phyloP scores from a whole-genome alignment of 2,888 invertebrate species.

The Acanthosepion lycidas region DNA sequence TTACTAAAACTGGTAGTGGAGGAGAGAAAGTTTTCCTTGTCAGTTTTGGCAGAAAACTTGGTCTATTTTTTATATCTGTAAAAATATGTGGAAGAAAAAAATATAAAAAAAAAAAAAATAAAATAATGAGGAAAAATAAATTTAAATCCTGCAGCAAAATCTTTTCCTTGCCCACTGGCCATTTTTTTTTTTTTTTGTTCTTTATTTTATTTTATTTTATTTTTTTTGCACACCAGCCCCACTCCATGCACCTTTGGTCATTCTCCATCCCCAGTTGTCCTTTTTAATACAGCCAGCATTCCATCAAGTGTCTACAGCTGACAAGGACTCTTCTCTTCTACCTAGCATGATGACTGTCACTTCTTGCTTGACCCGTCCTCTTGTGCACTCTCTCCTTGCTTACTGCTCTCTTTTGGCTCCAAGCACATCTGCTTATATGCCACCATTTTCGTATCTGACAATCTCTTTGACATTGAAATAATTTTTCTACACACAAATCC shows the following conservation, averaged over 20 bases:
- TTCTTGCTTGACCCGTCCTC: neutral
- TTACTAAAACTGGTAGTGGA: neutral
- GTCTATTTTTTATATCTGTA: constrained; percentile 33
- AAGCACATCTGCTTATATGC: neutral
- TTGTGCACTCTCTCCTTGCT: neutral
- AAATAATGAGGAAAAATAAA: neutral
- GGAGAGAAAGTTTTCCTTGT: neutral
- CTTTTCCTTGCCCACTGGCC: constrained; percentile 4
- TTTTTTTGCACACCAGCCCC: neutral
- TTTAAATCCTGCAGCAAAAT: neutral
- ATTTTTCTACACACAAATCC: neutral
- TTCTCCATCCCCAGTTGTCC: neutral
- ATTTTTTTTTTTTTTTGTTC: neutral
- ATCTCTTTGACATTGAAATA: neutral
- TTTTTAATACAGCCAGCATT: constrained; percentile 11
- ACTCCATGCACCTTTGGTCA: neutral
- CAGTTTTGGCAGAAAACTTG: neutral
- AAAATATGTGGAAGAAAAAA: constrained; percentile 22
- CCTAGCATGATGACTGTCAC: neutral
- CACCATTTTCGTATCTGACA: neutral
- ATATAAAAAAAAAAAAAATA: neutral
- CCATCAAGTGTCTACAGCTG: constrained; percentile 37
- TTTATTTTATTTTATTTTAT: neutral
- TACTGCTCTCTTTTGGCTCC: neutral
- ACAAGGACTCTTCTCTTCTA: constrained; percentile 36